Base-by-base conservation (phyloP, 2,888 invertebrate genomes). In the Pediacus dermestoides region DNA sequence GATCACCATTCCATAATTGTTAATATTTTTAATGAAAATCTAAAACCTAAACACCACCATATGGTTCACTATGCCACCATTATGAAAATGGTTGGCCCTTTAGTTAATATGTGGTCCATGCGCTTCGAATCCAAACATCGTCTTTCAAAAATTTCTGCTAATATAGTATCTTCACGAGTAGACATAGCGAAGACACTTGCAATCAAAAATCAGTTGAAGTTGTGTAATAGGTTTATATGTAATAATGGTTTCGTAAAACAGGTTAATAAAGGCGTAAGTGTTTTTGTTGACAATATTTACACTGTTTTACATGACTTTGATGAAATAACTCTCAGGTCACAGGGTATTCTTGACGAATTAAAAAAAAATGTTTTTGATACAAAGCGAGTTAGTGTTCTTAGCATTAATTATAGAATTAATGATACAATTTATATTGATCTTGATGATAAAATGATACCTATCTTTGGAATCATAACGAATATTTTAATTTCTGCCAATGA, bases 1-100 rank as follows among this genome's bases (percentile, higher is more conserved):
- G 39, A 45, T 32, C 33, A 42, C 37, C 30, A 39, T 34, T 11
- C 9, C 9, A 23, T 36, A 18, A 25, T 25, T 44, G 11, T 23
- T 23, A 26, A 8, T 16, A 23, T 30, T 16, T 39, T 37, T 34
- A 10, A 25, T 8, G 32, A 33, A 31, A 16, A 26, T 13, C 25
- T 39, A 34, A 39, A 34, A 37, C 42, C 48, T 16, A 30, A 45
- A 45, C 31, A 42, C 33, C 41, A 48, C 34, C 33, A 37, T 22
- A 16, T 48, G 25, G 3, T 38, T 11, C 46, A 50, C 39, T 50
- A 48, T 38, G 37, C 39, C 8, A 14, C 12, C 8, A 32, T 48
- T 4, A 33, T 50, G 4, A 7, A 21, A 18, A 12, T 21, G 14
- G 26, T 38, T 15, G 35, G 44, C 9, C 38, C 46, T 30, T 14